Base-by-base conservation (phyloP, 1,140 invertebrate species). In the Drosophila suzukii region DNA sequence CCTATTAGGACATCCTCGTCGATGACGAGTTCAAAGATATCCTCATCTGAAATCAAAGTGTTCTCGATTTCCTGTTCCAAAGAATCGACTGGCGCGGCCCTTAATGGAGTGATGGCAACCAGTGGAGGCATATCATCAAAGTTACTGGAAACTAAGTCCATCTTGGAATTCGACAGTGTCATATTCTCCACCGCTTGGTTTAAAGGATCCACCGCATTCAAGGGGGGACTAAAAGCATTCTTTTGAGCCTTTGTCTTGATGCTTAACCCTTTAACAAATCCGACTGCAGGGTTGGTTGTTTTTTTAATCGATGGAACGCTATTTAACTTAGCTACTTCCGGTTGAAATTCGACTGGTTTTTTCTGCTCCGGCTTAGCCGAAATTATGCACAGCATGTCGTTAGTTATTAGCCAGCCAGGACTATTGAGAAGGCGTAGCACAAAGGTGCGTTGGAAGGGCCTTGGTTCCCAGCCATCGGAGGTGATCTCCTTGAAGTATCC, bases 1-100 rank as follows among this genome's bases (percentile, higher is more conserved):
- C 13, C 32, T 3, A 78, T 12, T 6, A 82, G 47, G 5, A 68
- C 56, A 27, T 82, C 75, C 24, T 83, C 80, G 24, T 79, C 61
- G 47, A 83, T 75, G 1, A 58, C 30, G 15, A 82, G 36, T 1
- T 53, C 62, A 10, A 51, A 17, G 34, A n/a, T 11, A 11, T 76
- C 71, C 24, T 81, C 75, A 20, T 82, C 75, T 4, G 59, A 41
- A 7, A 54, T 0, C 13, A 53, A 7, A 0, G 59, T 71, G 0
- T 68, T 47, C 32, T 68, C 62, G 8, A 80, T 44, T 32, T 70
- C 62, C 4, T 12, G 12, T 10, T 81, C 77, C 6, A 80, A 32
- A 0, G 6, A 4, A 2, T 3, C 17, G 3, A n/a, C 4, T 1
- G 24, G 6, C 24, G 12, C 11, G 1, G 15, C 20, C 0, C 11